phyloP scores from a whole-genome alignment of 1,140 invertebrate genomes.

The Oncopeltus fasciatus region DNA sequence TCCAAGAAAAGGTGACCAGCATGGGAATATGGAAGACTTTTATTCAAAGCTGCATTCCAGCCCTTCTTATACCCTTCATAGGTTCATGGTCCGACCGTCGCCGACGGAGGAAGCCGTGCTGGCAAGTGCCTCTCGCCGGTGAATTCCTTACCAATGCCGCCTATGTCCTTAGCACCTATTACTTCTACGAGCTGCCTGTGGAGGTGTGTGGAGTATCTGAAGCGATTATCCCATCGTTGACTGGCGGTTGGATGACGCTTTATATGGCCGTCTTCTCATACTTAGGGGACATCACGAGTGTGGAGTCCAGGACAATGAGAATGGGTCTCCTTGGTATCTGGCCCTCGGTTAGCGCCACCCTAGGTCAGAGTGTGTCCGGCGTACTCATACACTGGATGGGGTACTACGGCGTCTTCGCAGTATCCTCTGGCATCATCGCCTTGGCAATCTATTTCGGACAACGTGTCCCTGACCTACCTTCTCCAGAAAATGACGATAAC shows the following conservation, averaged over 20 bases:
- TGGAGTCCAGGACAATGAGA: conserved; percentile 60
- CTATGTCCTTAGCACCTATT: conserved; percentile 62
- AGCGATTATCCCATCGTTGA: conserved; percentile 59
- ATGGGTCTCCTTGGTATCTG: conserved; percentile 73
- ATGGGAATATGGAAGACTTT: conserved; percentile 70
- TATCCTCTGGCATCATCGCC: conserved; percentile 42
- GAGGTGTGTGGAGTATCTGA: conserved; percentile 54
- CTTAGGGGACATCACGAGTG: conserved; percentile 67
- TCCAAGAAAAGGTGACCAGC: conserved; percentile 57
- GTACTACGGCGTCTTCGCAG: conserved; percentile 61
- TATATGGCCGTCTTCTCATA: conserved; percentile 82
- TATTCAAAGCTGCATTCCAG: conserved; percentile 56
- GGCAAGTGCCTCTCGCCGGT: conserved; percentile 66
- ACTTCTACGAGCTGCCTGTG: conserved; percentile 46
- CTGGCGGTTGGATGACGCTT: conserved; percentile 77
- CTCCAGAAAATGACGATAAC: not conserved
- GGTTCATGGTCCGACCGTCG: conserved; percentile 36
- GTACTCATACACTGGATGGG: conserved; percentile 46
- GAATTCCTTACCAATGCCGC: conserved; percentile 61
- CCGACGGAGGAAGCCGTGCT: conserved; percentile 64
- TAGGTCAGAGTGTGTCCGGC: conserved; percentile 29
- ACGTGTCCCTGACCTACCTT: not conserved
- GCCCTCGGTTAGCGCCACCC: conserved; percentile 61
- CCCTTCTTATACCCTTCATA: conserved; percentile 58
- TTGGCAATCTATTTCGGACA: not conserved